Conservation (phyloP, 1,140 invertebrate genomes). For the Eupristina koningsbergeri region DNA sequence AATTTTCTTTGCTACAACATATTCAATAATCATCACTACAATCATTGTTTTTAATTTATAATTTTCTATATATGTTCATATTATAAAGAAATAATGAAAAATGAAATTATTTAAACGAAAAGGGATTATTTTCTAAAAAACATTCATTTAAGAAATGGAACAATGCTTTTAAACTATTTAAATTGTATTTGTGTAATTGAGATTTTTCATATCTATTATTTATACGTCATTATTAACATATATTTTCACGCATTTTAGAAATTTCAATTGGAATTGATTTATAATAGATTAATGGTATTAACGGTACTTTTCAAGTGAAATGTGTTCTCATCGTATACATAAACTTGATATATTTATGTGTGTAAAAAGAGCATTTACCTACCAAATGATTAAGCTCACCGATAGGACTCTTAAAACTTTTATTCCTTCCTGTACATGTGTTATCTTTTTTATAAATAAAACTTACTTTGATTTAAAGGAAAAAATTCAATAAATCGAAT, state of each 20-base stretch:
- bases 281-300: slow-evolving; percentile 61
- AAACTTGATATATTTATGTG: background rate
- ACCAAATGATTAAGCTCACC: slow-evolving; percentile 2
- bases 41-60: no score
- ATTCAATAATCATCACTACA: no score
- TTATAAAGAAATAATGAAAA: no score
- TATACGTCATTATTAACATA: background rate
- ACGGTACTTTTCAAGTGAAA: slow-evolving; percentile 48
- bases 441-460: background rate
- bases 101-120: no score
- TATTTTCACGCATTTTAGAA: background rate
- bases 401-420: slow-evolving; percentile 40
- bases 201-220: background rate
- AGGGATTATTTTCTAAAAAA: no score
- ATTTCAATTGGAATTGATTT: slow-evolving; percentile 6
- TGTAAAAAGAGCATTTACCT: background rate
- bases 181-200: background rate
- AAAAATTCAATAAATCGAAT: background rate
- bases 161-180: no score
- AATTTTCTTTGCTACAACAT: no score
- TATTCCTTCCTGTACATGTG: background rate
- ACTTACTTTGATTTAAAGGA: background rate
- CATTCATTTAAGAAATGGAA: no score
- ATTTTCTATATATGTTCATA: no score
- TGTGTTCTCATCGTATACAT: background rate